A percentile compares a stretch with the other conserved stretches of the same genome.
These are phyloP conservation scores for Psephotus haematonotus DNA, from an alignment of 2,113 vertebrate genomes.

Conservation along the genomic window DNA sequence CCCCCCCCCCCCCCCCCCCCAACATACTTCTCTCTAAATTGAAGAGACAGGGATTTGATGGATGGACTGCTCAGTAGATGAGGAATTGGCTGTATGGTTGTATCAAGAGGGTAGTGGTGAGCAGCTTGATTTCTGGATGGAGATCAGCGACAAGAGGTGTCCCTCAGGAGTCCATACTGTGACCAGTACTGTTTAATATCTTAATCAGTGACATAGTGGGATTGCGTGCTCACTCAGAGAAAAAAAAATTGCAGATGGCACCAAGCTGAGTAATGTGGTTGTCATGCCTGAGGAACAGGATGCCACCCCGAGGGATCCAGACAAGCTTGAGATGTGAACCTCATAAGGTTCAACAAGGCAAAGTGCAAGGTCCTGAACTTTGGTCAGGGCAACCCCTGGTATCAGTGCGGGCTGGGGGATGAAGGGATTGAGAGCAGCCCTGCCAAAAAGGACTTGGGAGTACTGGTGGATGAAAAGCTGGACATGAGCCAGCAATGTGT, in stretches of 20 bases:
- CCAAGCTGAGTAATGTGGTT: neutral
- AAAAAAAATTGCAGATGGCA: neutral
- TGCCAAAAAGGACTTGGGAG: neutral
- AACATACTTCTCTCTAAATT: neutral
- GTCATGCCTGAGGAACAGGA: neutral
- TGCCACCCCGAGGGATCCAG: neutral
- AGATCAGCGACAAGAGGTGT: neutral
- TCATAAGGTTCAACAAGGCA: neutral
- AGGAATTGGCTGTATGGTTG: neutral
- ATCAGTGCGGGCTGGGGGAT: no score
- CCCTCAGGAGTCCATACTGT: neutral
- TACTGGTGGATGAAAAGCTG: neutral
- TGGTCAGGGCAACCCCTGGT: accelerated
- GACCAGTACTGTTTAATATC: neutral
- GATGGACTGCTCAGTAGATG: neutral
- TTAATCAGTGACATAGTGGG: neutral
- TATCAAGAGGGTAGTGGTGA: neutral
- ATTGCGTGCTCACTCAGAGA: neutral
- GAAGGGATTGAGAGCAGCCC: neutral
- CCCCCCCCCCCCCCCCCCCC: neutral
- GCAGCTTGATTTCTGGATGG: neutral
- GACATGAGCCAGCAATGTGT: accelerated
- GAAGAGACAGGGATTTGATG: neutral
- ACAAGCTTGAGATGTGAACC: neutral
- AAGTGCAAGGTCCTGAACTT: neutral